A percentile compares a stretch with the other conserved stretches of the same genome.
Conservation (phyloP, 2,113 vertebrate species). For the Ptilonorhynchus violaceus region DNA sequence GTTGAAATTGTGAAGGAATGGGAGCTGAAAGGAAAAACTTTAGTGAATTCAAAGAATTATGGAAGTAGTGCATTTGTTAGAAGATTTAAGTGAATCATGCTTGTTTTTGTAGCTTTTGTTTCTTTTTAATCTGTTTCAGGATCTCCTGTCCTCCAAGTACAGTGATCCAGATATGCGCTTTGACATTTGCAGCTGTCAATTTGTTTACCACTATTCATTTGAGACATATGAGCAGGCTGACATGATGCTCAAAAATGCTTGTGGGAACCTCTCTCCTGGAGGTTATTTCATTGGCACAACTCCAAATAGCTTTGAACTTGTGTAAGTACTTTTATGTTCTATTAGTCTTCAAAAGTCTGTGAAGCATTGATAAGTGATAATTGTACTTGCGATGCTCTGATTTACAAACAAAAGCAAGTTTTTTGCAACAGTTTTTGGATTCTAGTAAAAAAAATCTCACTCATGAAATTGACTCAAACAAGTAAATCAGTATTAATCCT, state of each 20-base stretch:
- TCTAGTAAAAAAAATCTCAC: background rate
- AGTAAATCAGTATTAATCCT: background rate
- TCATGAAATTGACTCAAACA: background rate
- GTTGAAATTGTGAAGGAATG: background rate
- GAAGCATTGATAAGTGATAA: background rate
- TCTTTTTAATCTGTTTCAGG: constrained; percentile 72
- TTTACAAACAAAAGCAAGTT: background rate
- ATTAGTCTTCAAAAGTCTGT: background rate
- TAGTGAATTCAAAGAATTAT: background rate
- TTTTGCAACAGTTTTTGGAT: background rate
- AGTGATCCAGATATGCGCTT: constrained; percentile 77
- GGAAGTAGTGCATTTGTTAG: background rate
- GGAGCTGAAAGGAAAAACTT: background rate
- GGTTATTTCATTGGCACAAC: constrained; percentile 98
- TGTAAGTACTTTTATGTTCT: constrained; percentile 77
- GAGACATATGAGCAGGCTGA: constrained; percentile 90
- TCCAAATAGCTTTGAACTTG: constrained; percentile 91
- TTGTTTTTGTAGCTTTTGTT: background rate
- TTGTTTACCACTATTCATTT: constrained; percentile 96
- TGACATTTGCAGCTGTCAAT: constrained; percentile 96
- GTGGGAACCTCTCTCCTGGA: constrained; percentile 87
- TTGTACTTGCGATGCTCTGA: background rate
- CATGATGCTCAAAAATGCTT: constrained; percentile 94
- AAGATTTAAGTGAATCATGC: background rate
- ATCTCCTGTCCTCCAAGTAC: constrained; percentile 82